phyloP scores from a whole-genome alignment of 2,113 vertebrate genomes.

The Emydocephalus ijimae region DNA sequence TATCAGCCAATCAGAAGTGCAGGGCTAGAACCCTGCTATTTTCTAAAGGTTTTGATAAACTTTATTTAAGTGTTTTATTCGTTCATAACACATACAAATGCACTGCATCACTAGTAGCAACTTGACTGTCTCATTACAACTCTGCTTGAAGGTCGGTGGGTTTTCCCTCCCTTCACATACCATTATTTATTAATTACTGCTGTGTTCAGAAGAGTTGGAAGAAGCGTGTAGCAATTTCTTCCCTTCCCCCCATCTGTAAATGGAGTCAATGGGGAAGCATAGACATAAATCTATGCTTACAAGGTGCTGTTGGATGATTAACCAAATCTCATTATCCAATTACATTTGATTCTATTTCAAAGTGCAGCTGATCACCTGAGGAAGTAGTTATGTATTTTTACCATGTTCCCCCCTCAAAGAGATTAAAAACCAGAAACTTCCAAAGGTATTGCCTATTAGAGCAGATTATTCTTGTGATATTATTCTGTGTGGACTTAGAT shows the following conservation, averaged over 20 bases:
- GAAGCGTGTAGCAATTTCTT: constrained; percentile 28
- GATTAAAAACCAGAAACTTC: neutral
- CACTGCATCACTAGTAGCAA: constrained; percentile 1
- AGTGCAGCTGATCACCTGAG: neutral
- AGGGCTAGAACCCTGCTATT: too few relatives aligned
- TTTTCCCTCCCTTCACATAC: neutral
- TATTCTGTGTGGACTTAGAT: neutral
- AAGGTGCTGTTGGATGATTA: neutral
- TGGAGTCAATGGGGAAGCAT: neutral
- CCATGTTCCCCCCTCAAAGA: neutral
- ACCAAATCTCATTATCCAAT: neutral
- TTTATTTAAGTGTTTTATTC: too few relatives aligned
- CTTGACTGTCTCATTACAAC: constrained; percentile 15
- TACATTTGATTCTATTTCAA: neutral
- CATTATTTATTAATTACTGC: constrained; percentile 16
- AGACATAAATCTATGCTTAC: neutral
- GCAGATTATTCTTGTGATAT: neutral
- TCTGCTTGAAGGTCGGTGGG: neutral
- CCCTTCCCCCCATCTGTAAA: neutral
- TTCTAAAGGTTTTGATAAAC: too few relatives aligned
- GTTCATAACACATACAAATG: neutral
- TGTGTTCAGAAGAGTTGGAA: neutral
- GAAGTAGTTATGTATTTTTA: neutral
- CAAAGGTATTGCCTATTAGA: neutral
- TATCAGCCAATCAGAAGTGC: too few relatives aligned